phyloP scores from a whole-genome alignment of 2,797 vertebrate genomes.

The Myotis daubentonii region DNA sequence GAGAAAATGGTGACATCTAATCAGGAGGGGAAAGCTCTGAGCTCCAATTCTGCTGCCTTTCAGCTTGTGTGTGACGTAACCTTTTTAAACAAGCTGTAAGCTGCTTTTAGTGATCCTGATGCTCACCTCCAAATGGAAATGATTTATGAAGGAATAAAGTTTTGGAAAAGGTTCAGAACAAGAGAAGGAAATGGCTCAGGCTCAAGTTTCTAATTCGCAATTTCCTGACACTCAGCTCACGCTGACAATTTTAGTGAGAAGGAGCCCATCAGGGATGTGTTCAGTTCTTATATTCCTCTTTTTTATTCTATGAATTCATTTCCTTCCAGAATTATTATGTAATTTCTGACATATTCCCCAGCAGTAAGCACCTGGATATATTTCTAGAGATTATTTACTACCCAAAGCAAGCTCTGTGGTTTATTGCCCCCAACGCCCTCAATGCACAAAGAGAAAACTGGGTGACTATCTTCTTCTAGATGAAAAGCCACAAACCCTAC shows the following conservation, averaged over 20 bases:
- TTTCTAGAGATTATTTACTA: conserved; percentile 27
- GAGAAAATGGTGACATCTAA: not conserved
- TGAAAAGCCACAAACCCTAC: conserved; percentile 42
- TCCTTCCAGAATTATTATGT: conserved; percentile 39
- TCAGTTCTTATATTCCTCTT: not conserved
- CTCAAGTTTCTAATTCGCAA: conserved; percentile 34
- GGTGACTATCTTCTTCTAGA: conserved; percentile 9
- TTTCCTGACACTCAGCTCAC: not conserved
- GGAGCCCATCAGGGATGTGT: not conserved
- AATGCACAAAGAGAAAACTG: not conserved
- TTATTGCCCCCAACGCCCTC: not conserved
- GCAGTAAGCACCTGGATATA: not conserved
- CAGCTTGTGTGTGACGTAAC: not conserved
- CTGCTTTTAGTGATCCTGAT: not conserved
- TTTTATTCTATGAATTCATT: not conserved
- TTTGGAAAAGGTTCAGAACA: conserved; percentile 58
- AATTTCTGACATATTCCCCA: not conserved
- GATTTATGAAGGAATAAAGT: conserved; percentile 56
- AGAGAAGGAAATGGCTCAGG: conserved; percentile 22
- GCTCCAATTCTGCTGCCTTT: not conserved
- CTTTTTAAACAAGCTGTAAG: not conserved
- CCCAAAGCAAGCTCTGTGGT: not conserved
- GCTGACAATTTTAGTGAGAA: not conserved
- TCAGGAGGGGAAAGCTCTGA: not conserved
- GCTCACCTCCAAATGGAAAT: conserved; percentile 37